Evolutionary conservation across 2,113 vertebrate species (phyloP), one percentile per base, ranked within the genome.

Genomic region (Naja naja): DNA sequence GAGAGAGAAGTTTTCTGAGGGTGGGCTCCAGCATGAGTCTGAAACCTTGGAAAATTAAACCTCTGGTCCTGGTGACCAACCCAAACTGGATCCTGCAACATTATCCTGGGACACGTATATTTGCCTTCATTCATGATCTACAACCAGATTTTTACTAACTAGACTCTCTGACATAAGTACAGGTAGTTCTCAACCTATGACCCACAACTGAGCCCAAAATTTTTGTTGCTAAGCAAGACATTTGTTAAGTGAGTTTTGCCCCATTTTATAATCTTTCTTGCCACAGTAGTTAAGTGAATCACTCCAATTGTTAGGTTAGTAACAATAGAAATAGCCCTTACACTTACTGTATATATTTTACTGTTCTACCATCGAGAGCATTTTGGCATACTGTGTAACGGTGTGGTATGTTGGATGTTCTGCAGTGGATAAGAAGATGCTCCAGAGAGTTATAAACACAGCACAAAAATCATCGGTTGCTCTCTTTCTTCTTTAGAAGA

Each of bases 141-240:
- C 27, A 60, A 60, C 25, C 30, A 64, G 27, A 30, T 30, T 64
- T 64, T 64, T 64, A 64, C 10, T 64, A 64, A 64, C 58, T 30
- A 64, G 58, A 64, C 27, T 60, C 22, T 56, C 1, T 30, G 60
- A 30, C 60, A 2, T 14, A 3, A 30, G 27, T n/a, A 64, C 27
- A 64, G 4, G 11, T 30, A n/a, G 11, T 64, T n/a, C 11, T 64
- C 4, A 0, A n/a, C 4, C 1, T n/a, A 64, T 0, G 11, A 64
- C 11, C 27, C 60, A 64, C 60, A 12, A 14, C 30, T n/a, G 11
- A 64, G 60, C 10, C 27, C 8, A 64, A 64, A 14, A 30, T 14
- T 64, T n/a, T 30, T 64, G 60, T 64, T 64, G 60, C 27, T 64
- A 64, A 30, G 3, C 27, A 64, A 30, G 58, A 11, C 58, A 60